Evolutionary conservation across 2,888 invertebrate genomes (phyloP), one percentile per base, ranked within the genome.

Genomic region (Caenorhabditis sp.): DNA sequence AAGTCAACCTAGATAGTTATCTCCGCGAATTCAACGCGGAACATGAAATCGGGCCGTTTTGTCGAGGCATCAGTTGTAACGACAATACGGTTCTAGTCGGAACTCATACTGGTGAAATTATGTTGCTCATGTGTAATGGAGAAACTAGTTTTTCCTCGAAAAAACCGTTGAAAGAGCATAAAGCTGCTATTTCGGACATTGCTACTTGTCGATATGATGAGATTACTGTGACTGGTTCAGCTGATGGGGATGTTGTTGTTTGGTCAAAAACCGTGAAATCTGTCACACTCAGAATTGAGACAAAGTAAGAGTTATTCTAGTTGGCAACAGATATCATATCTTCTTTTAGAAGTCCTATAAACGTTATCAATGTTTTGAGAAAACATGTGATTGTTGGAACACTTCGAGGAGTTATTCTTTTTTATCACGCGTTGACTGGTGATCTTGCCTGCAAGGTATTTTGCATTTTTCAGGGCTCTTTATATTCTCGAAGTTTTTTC

Each of bases 201-300:
- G 84, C 86, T 2, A 86, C 86, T 3, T 86, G 86, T 64, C 67
- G 76, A 12, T 87, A 81, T 63, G 86, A 86, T 64, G 82, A 83
- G 51, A 63, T 86, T 2, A 86, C 86, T 5, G 79, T 81, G 8
- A 82, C 83, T 10, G 80, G 76, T 53, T 53, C 23, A 4, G 53
- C 4, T 53, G 24, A 53, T 53, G 53, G 53, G 8, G 24, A 53
- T 21, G 21, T 23, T 21, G 21, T 53, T 8, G 53, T 53, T n/a
- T 53, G 53, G 53, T 21, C 8, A 12, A 53, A 53, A 21, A n/a
- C 81, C 4, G 68, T 81, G 49, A 84, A 85, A 72, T 77, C 77
- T 5, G 78, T 77, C 4, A 62, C 66, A 17, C 78, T 81, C 36
- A 64, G 69, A 61, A 80, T 87, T 24, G 55, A 65, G 27, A 82